Evolutionary conservation across 2,888 invertebrate species (phyloP).

Genomic region (Hydroisotoma schaefferi): DNA sequence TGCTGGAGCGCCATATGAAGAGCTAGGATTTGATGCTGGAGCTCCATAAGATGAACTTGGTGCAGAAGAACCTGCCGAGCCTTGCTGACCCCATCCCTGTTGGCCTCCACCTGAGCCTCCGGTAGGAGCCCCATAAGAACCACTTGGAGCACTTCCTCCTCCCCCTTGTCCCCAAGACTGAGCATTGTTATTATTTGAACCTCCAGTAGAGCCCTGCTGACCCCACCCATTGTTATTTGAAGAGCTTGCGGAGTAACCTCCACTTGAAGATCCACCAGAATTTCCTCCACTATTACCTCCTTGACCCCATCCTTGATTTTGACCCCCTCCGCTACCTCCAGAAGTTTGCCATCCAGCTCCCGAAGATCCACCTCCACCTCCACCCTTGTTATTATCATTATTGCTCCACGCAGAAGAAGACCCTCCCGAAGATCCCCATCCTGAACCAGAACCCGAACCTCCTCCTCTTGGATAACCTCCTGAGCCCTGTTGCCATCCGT

Average conservation of each 20-base stretch:
- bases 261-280: neutral
- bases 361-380: neutral
- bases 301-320: constrained; percentile 9
- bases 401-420: neutral
- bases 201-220: neutral
- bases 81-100: constrained; percentile 12
- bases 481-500: constrained; percentile 3
- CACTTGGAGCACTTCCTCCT: neutral
- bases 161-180: neutral
- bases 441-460: neutral
- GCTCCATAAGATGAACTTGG: neutral
- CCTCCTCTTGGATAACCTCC: constrained; percentile 4
- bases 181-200: neutral
- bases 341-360: neutral
- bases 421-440: neutral
- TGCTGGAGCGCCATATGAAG: no score
- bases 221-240: neutral
- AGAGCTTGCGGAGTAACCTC: neutral
- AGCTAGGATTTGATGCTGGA: no score
- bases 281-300: neutral
- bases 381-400: neutral
- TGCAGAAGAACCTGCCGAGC: no score
- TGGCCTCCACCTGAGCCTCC: neutral
- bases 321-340: neutral
- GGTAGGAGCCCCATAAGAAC: neutral